Percentiles rank a stretch among this genome's conserved stretches.
Conservation (phyloP, 2,113 vertebrate species). For the Potamarius usumacintae region DNA sequence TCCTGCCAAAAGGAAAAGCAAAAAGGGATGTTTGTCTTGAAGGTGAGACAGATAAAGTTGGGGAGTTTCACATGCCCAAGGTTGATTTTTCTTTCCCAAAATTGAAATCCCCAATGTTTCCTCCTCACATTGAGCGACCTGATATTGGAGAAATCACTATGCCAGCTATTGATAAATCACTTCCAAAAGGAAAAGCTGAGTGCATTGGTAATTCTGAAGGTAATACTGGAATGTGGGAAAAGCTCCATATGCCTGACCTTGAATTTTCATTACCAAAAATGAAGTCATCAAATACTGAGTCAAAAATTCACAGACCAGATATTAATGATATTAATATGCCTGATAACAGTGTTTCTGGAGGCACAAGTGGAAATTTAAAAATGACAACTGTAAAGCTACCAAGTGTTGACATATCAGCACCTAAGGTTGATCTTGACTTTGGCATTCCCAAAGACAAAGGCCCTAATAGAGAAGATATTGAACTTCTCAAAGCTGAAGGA, state of each 20-base stretch:
- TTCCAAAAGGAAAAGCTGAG: constrained; percentile 43
- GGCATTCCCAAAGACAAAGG: constrained; percentile 65
- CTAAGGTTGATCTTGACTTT: constrained; percentile 78
- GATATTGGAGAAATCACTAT: constrained; percentile 35
- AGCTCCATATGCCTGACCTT: constrained; percentile 45
- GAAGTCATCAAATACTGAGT: constrained; percentile 36
- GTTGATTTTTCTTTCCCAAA: constrained; percentile 62
- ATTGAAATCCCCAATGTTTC: constrained; percentile 41
- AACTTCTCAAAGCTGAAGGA: constrained; percentile 65
- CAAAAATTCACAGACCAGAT: constrained; percentile 28
- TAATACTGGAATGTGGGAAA: constrained; percentile 25
- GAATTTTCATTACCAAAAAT: constrained; percentile 62
- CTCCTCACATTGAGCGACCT: constrained; percentile 37
- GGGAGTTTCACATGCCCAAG: constrained; percentile 61
- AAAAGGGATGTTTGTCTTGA: neutral
- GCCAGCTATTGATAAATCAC: constrained; percentile 17
- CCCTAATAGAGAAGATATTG: constrained; percentile 68
- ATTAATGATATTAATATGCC: constrained; percentile 52
- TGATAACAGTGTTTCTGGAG: constrained; percentile 48
- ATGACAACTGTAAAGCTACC: constrained; percentile 72
- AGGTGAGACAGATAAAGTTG: constrained; percentile 36
- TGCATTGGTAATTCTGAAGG: constrained; percentile 26
- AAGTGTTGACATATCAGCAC: constrained; percentile 78
- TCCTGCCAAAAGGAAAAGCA: constrained; percentile 51
- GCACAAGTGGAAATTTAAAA: constrained; percentile 61